Percentiles rank a stretch among this genome's conserved stretches.
phyloP scores from a whole-genome alignment of 2,797 vertebrate species.

The Urocyon cinereoargenteus region DNA sequence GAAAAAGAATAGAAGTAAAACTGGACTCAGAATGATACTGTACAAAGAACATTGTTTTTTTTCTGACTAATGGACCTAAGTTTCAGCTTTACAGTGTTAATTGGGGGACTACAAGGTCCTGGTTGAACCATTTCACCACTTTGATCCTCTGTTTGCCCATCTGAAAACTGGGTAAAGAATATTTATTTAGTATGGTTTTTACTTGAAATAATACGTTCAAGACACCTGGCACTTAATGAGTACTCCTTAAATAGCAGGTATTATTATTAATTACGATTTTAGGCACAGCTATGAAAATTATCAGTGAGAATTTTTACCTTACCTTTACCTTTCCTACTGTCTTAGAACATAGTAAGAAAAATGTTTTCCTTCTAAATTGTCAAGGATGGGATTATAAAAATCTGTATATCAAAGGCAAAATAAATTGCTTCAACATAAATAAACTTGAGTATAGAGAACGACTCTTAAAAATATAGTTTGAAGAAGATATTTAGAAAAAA shows the following conservation, averaged over 20 bases:
- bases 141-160: neutral
- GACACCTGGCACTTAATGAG: neutral
- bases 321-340: too few species aligned
- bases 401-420: neutral
- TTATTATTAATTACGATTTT: neutral
- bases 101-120: neutral
- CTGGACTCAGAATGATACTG: neutral
- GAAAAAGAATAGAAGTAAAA: neutral
- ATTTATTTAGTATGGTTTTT: neutral
- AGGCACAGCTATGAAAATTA: neutral
- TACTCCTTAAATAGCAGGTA: neutral
- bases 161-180: neutral
- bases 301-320: too few species aligned
- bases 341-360: neutral
- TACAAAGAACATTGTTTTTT: neutral
- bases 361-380: neutral
- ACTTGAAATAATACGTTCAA: neutral
- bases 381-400: neutral
- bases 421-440: neutral
- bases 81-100: neutral
- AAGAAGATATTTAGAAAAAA: neutral
- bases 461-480: neutral
- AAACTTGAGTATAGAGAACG: neutral
- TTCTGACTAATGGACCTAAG: neutral
- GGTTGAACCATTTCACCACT: neutral